Evolutionary conservation across 2,888 invertebrate genomes (phyloP).

Genomic region (Cephalotes varians): DNA sequence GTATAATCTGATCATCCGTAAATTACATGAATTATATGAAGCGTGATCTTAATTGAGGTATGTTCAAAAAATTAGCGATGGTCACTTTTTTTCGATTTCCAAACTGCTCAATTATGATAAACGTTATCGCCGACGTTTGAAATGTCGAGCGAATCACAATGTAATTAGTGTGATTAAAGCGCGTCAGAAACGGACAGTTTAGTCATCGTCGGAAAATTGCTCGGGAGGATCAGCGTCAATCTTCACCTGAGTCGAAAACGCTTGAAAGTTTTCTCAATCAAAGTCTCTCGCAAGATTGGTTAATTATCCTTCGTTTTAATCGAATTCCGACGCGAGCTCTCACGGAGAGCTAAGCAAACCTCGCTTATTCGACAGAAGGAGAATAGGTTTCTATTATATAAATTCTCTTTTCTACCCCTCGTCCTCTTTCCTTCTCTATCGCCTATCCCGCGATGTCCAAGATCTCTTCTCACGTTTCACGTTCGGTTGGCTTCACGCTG

Average conservation of each 20-base stretch:
- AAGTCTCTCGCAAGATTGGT: slow-evolving; percentile 15
- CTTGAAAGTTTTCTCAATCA: slow-evolving; percentile 7
- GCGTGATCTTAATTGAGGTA: background rate
- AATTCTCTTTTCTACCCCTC: slow-evolving; percentile 64
- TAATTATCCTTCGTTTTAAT: slow-evolving; percentile 54
- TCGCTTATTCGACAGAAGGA: slow-evolving; percentile 61
- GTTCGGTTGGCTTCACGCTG: slow-evolving; percentile 30
- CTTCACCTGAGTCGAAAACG: background rate
- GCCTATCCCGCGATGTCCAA: background rate
- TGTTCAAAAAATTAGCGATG: background rate
- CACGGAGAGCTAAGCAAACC: slow-evolving; percentile 73
- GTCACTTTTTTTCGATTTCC: background rate
- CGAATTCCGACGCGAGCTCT: slow-evolving; percentile 55
- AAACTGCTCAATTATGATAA: background rate
- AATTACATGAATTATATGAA: background rate
- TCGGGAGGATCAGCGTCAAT: background rate
- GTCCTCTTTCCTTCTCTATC: slow-evolving; percentile 27
- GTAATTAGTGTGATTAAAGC: slow-evolving; percentile 10
- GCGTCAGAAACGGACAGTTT: background rate
- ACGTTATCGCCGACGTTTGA: background rate
- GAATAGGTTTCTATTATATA: slow-evolving; percentile 76
- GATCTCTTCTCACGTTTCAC: slow-evolving; percentile 59
- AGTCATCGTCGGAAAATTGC: slow-evolving; percentile 12
- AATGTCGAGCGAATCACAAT: background rate
- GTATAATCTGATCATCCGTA: background rate